A percentile compares a stretch with the other conserved stretches of the same genome.
Evolutionary conservation across 1,140 invertebrate species (phyloP).

Genomic region (Ceratosolen fusciceps): DNA sequence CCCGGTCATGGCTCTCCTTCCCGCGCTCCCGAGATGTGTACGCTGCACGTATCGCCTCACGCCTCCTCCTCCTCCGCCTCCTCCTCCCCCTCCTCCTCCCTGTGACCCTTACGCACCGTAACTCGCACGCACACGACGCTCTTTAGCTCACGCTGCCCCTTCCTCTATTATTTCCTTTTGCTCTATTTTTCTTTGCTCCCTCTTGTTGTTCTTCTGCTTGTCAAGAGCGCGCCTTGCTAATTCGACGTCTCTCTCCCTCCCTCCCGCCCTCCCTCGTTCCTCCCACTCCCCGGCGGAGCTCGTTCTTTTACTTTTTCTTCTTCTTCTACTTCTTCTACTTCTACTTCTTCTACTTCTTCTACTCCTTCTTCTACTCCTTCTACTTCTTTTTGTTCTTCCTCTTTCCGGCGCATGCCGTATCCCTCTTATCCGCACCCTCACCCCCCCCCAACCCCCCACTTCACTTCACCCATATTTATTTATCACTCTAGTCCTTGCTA

Average conservation of each 20-base stretch:
- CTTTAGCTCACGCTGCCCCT: not conserved
- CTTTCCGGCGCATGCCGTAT: too few species aligned
- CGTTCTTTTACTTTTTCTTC: too few species aligned
- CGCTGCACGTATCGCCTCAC: too few species aligned
- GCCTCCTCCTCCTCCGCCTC: conserved; percentile 16
- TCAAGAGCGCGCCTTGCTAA: conserved; percentile 40
- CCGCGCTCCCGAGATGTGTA: conserved; percentile 8
- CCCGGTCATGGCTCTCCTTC: conserved; percentile 19
- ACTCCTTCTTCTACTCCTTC: too few species aligned
- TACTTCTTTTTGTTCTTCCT: too few species aligned
- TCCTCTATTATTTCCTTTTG: conserved; percentile 24
- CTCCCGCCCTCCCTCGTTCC: not conserved
- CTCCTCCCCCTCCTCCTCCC: conserved; percentile 20
- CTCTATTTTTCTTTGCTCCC: conserved; percentile 21
- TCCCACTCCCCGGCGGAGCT: too few species aligned
- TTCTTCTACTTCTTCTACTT: too few species aligned
- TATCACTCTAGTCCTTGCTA: conserved; percentile 31
- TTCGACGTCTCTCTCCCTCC: conserved; percentile 25
- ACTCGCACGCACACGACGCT: not conserved
- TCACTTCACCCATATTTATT: not conserved
- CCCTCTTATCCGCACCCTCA: too few species aligned
- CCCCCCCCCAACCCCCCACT: too few species aligned
- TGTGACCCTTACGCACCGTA: not conserved
- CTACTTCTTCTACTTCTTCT: too few species aligned
- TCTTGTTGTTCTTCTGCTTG: conserved; percentile 23